Base-by-base conservation (phyloP, 2,888 invertebrate species). In the Dynastes tityus region DNA sequence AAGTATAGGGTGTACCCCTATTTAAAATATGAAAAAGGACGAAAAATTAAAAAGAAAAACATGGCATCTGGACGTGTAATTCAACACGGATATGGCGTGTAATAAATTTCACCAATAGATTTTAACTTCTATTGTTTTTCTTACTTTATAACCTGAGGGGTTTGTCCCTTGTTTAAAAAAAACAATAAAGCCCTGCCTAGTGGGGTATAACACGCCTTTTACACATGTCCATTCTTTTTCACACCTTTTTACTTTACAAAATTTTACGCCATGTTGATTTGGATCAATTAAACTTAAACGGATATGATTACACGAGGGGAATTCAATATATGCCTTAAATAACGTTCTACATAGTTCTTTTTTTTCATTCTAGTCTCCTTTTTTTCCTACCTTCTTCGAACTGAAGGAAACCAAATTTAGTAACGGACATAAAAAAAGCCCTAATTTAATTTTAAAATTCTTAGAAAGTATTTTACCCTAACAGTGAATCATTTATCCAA, bases 251-350 rank as follows among this genome's bases (percentile, higher is more conserved):
- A 76, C 78, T 45, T 67, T 71, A 76, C 49, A 67, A 75, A 78
- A 77, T 81, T 80, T 82, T 81, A 83, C 84, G 84, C 84, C 83
- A 83, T 83, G 82, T 83, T 83, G 80, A 82, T 81, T 78, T 77
- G 77, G 80, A 80, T 80, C 82, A 82, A 82, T 82, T 83, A 82
- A 80, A 82, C 75, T 81, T 81, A 82, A 81, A 80, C 82, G 81
- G 81, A 80, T 83, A 80, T 80, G 79, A 82, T 83, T 83, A 82
- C 83, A 76, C n/a, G 75, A 74, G 45, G 76, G 73, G 67, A 80
- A 71, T 71, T 71, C 53, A 64, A 71, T 71, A 78, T 40, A 63
- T 45, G 32, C 49, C 70, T 45, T 70, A 65, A 40, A 58, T 27
- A 32, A 71, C 71, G 58, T 76, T 29, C 63, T 16, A 16, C 16